phyloP scores from a whole-genome alignment of 2,888 invertebrate species.

The Steinernema scapterisci region DNA sequence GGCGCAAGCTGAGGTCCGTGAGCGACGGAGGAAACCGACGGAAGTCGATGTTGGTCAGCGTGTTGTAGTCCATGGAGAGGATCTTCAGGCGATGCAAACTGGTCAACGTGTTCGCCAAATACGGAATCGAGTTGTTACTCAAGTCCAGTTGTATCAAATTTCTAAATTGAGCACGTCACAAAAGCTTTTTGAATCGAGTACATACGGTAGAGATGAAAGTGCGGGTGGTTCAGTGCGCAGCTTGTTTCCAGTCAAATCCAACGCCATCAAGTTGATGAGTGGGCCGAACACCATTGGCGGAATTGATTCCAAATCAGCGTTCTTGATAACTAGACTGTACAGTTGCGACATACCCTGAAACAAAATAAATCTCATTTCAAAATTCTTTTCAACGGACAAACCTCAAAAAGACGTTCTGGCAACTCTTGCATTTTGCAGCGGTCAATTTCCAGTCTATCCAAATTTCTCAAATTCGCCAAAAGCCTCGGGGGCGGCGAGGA shows the following conservation, averaged over 20 bases:
- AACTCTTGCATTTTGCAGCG: slow-evolving; percentile 48
- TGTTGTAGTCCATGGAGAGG: slow-evolving; percentile 38
- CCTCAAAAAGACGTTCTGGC: slow-evolving; percentile 50
- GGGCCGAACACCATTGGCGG: slow-evolving; percentile 51
- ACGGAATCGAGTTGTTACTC: slow-evolving; percentile 39
- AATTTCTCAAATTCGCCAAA: slow-evolving; percentile 51
- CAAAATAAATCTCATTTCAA: too few relatives aligned
- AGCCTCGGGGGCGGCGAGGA: slow-evolving; percentile 50
- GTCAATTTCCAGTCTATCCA: slow-evolving; percentile 57
- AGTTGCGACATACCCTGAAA: slow-evolving; percentile 53
- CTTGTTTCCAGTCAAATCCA: slow-evolving; percentile 55
- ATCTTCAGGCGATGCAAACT: slow-evolving; percentile 34
- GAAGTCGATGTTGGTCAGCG: slow-evolving; percentile 38
- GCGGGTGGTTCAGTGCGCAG: slow-evolving; percentile 37
- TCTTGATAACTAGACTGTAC: slow-evolving; percentile 54
- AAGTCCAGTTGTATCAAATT: slow-evolving; percentile 41
- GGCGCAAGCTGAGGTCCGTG: slow-evolving; percentile 36
- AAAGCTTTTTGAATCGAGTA: background rate
- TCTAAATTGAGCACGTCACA: background rate
- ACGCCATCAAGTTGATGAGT: slow-evolving; percentile 56
- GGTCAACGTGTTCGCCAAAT: slow-evolving; percentile 33
- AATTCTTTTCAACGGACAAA: too few relatives aligned
- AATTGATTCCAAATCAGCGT: slow-evolving; percentile 50
- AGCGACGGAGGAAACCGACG: slow-evolving; percentile 36
- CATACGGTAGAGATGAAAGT: slow-evolving; percentile 13